Base-by-base conservation (phyloP, 2,888 invertebrate genomes). In the Dendrolimus pini region DNA sequence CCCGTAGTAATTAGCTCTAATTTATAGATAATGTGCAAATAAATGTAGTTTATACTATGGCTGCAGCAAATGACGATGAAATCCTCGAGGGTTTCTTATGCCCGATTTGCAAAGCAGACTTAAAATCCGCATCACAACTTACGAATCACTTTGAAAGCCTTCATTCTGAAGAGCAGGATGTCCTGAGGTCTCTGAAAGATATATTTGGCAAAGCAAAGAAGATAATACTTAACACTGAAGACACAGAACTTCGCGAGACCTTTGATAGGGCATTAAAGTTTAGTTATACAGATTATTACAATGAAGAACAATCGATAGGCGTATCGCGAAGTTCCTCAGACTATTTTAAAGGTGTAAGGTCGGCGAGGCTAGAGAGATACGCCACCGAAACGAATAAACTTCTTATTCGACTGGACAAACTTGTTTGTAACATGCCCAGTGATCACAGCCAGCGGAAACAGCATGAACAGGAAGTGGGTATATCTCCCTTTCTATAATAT, bases 311-410 rank as follows among this genome's bases (percentile, higher is more conserved):
- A 80, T 93, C 93, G 58, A 79, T 95, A 63, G 96, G 97, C 64
- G 86, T 89, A 54, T 91, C 85, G 3, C 90, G 92, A 55, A 93
- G 92, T 61, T 94, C 96, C 67, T 94, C 94, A 7, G 94, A 95
- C 55, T 94, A 94, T 75, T 97, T 97, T 77, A 96, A 95, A 75
- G 92, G 92, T 12, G 91, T 94, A 14, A 80, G 94, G 65, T 90
- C 92, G 1, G 89, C 88, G 0, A 78, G 91, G 57, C 89, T 98
- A 60, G 98, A 99, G 83, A 93, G 97, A 70, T 96, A 96, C 77
- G 96, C 98, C 0, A 95, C 96, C 9, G 98, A 99, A 88, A 99
- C 98, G 1, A 99, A 99, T 82, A 98, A 98, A 83, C 87, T 99
- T 59, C 93, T 99, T 56, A 98, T 99, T 77, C 93, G 99, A 67